Conservation (phyloP, 1,140 invertebrate species). For the Vanessa atalanta region DNA sequence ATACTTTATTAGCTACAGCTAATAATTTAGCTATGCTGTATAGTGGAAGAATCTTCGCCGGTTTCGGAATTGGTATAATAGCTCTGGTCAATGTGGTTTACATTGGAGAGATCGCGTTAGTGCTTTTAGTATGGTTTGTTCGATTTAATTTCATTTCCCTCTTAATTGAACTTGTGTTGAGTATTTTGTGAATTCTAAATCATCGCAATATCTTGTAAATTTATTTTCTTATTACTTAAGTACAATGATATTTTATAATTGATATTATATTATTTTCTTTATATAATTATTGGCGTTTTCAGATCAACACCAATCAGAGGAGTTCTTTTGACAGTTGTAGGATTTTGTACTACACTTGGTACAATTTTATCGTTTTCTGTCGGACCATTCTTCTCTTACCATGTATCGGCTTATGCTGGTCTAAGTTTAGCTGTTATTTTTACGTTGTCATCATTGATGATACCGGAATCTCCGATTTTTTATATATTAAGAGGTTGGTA, state of each 20-base stretch:
- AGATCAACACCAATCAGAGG: constrained; percentile 50
- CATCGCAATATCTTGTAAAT: no score
- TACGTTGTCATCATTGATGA: constrained; percentile 32
- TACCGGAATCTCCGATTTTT: constrained; percentile 58
- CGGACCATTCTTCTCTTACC: constrained; percentile 49
- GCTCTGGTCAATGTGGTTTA: constrained; percentile 39
- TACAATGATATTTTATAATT: neutral
- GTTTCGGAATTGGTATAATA: constrained; percentile 26
- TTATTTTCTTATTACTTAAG: neutral
- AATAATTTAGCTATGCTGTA: constrained; percentile 33
- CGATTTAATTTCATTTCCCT: neutral
- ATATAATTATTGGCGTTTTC: neutral
- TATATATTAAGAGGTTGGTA: constrained; percentile 52
- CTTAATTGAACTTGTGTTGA: neutral
- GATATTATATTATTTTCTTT: neutral
- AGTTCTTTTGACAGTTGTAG: constrained; percentile 47
- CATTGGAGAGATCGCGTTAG: constrained; percentile 49
- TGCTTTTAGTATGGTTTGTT: neutral
- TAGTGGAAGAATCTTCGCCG: constrained; percentile 33
- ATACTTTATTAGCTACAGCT: constrained; percentile 22
- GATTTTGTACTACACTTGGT: constrained; percentile 50
- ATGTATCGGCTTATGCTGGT: constrained; percentile 39
- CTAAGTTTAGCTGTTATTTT: constrained; percentile 38
- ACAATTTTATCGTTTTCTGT: constrained; percentile 47
- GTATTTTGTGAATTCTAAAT: neutral